A percentile compares a stretch with the other conserved stretches of the same genome.
phyloP scores from a whole-genome alignment of 1,140 invertebrate genomes.

The Campoletis sonorensis region DNA sequence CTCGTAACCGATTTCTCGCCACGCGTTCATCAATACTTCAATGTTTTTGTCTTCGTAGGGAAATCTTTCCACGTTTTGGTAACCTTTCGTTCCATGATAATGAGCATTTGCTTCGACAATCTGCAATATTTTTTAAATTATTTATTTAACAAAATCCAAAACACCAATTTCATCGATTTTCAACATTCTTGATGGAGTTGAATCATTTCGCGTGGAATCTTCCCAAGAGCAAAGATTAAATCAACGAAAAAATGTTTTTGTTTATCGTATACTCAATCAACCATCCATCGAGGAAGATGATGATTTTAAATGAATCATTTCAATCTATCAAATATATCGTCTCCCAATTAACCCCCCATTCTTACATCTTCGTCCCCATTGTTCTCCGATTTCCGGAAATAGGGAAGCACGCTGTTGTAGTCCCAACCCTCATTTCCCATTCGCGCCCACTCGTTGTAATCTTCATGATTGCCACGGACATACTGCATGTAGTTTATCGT shows the following conservation, averaged over 20 bases:
- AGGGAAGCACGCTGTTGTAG: slow-evolving; percentile 79
- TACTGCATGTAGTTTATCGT: slow-evolving; percentile 84
- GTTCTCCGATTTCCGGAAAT: slow-evolving; percentile 79
- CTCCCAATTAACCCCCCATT: background rate
- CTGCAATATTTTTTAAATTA: slow-evolving; percentile 52
- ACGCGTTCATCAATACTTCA: slow-evolving; percentile 77
- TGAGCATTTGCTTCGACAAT: slow-evolving; percentile 69
- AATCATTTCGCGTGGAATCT: no score
- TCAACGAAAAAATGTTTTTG: no score
- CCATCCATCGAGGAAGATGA: background rate
- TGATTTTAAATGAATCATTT: background rate
- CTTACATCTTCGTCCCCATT: slow-evolving; percentile 65
- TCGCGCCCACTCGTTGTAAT: slow-evolving; percentile 84
- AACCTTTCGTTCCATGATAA: slow-evolving; percentile 79
- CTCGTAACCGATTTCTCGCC: slow-evolving; percentile 78
- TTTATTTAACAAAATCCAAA: background rate
- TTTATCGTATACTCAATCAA: no score
- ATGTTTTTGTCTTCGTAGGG: slow-evolving; percentile 79
- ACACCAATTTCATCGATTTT: no score
- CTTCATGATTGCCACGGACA: slow-evolving; percentile 79
- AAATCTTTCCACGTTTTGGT: slow-evolving; percentile 80
- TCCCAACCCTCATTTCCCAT: slow-evolving; percentile 81
- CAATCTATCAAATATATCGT: background rate
- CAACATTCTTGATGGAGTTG: no score
- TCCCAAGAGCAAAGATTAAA: no score